Evolutionary conservation across 2,888 invertebrate genomes (phyloP).

Genomic region (Enchytraeus crypticus): DNA sequence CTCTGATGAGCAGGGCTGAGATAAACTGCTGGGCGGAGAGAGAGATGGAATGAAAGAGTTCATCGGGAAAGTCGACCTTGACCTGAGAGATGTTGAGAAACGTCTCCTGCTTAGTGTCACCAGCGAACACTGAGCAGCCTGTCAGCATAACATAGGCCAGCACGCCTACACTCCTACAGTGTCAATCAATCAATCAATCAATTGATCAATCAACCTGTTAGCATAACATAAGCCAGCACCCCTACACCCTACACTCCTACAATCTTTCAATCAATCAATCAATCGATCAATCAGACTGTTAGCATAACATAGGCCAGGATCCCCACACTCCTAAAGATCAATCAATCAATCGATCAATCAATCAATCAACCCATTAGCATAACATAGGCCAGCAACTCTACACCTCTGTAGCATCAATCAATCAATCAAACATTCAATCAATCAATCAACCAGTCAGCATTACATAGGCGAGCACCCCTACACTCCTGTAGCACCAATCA

Average conservation of each 20-base stretch:
- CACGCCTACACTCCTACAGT: constrained; percentile 73
- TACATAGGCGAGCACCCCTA: background rate
- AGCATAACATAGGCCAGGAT: too few species aligned
- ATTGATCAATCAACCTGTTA: too few species aligned
- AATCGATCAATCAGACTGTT: too few species aligned
- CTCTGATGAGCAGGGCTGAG: constrained; percentile 74
- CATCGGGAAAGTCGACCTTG: constrained; percentile 82
- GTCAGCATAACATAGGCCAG: constrained; percentile 85
- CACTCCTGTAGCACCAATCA: background rate
- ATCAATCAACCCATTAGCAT: too few species aligned
- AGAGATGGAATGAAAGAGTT: constrained; percentile 74
- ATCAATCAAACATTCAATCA: background rate
- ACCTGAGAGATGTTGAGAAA: constrained; percentile 93
- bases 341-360: too few species aligned
- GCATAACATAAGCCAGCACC: background rate
- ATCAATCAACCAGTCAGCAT: background rate
- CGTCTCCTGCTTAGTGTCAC: constrained; percentile 91
- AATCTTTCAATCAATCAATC: background rate
- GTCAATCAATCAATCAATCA: constrained; percentile 20
- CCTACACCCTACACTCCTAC: background rate
- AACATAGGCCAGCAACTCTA: too few species aligned
- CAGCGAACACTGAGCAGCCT: constrained; percentile 90
- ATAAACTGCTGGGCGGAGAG: constrained; percentile 82
- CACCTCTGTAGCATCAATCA: background rate
- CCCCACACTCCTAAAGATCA: too few species aligned